Evolutionary conservation across 2,113 vertebrate species (phyloP).

Genomic region (Oryzias woworae): DNA sequence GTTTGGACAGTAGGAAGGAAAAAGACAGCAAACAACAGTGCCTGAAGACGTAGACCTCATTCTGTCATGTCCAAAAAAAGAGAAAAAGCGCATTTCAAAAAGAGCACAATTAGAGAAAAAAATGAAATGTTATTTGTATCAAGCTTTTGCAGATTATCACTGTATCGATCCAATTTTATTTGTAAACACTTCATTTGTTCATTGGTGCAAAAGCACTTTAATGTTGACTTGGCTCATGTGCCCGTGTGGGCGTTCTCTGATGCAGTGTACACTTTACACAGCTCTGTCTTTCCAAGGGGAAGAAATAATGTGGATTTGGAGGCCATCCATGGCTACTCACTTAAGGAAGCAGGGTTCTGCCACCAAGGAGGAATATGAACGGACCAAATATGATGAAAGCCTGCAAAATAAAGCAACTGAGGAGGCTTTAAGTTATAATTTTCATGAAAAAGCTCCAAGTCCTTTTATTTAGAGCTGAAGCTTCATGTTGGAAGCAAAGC

Average conservation of each 20-base stretch:
- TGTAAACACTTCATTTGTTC: constrained; percentile 59
- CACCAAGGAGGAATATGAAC: constrained; percentile 1
- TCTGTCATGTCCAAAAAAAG: no score
- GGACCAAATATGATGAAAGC: no score
- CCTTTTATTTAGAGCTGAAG: background rate
- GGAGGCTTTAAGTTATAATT: no score
- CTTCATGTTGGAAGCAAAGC: constrained; percentile 28
- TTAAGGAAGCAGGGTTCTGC: constrained; percentile 29
- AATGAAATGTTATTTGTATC: constrained; percentile 26
- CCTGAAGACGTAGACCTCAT: no score
- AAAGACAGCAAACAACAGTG: no score
- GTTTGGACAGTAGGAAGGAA: no score
- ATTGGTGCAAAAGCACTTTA: constrained; percentile 49
- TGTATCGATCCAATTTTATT: constrained; percentile 38
- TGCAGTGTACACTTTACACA: constrained; percentile 55
- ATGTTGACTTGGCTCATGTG: constrained; percentile 70
- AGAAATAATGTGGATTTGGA: constrained; percentile 58
- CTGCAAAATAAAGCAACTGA: no score
- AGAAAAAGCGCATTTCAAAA: constrained; percentile 20
- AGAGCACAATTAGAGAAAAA: constrained; percentile 1
- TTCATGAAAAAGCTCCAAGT: no score
- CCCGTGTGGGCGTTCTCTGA: constrained; percentile 69
- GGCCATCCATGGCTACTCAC: constrained; percentile 47
- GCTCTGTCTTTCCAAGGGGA: constrained; percentile 56
- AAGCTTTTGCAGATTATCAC: constrained; percentile 35